These are phyloP conservation scores for Coracopsis vasa DNA, from an alignment of 2,113 vertebrate genomes.

Conservation along the genomic window DNA sequence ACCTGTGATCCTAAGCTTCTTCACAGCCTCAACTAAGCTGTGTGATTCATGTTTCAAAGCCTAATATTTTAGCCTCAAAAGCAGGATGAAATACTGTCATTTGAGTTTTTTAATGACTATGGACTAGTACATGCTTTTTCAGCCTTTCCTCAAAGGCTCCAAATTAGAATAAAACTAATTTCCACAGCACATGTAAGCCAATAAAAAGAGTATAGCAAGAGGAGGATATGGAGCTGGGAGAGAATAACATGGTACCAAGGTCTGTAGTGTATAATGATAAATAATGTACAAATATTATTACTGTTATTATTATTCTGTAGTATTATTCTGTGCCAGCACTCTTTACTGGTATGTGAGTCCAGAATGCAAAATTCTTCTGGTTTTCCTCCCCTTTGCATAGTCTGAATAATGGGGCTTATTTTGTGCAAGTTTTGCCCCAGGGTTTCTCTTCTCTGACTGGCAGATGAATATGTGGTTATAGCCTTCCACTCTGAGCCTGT, in stretches of 20 bases:
- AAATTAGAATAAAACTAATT: conserved; percentile 69
- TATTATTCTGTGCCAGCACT: conserved; percentile 17
- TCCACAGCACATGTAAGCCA: conserved; percentile 51
- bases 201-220: conserved; percentile 46
- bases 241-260: background rate
- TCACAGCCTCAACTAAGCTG: conserved; percentile 42
- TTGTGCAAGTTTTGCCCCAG: conserved; percentile 40
- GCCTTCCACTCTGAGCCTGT: background rate
- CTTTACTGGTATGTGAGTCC: conserved; percentile 16
- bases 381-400: conserved; percentile 6
- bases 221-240: conserved; percentile 30
- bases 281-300: conserved; percentile 59
- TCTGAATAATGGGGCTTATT: conserved; percentile 43
- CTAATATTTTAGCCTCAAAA: conserved; percentile 60
- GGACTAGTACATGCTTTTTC: conserved; percentile 46
- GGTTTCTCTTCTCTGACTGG: conserved; percentile 34
- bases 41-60: conserved; percentile 43
- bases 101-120: conserved; percentile 59
- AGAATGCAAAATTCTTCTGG: conserved; percentile 18
- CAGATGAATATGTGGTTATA: conserved; percentile 38
- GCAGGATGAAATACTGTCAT: conserved; percentile 64
- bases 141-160: conserved; percentile 54
- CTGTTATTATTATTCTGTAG: conserved; percentile 24
- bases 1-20: conserved; percentile 49
- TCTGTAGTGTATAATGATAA: conserved; percentile 55